A percentile compares a stretch with the other conserved stretches of the same genome.
Conservation (phyloP, 2,888 invertebrate genomes). For the Acleris holmiana region DNA sequence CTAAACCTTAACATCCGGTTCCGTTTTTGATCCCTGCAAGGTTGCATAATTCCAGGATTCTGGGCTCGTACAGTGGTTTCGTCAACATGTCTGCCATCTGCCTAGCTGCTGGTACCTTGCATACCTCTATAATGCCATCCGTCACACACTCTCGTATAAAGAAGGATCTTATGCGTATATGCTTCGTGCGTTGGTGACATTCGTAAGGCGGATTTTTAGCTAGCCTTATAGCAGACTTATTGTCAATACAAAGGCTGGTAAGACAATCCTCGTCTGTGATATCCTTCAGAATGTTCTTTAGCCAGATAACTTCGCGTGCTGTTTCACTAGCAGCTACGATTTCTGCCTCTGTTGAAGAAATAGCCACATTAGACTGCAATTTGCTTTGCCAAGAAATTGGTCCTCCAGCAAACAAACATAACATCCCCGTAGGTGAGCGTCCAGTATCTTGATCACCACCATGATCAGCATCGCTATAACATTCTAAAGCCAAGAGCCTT, state of each 20-base stretch:
- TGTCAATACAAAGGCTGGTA: background rate
- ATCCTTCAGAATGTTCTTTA: constrained; percentile 5
- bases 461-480: too few relatives aligned
- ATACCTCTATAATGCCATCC: background rate
- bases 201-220: background rate
- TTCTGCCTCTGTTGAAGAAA: constrained; percentile 34
- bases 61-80: background rate
- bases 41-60: background rate
- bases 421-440: constrained; percentile 15
- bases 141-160: constrained; percentile 16
- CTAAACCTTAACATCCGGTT: too few relatives aligned
- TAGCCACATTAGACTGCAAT: constrained; percentile 20
- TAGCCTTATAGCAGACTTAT: background rate
- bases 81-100: constrained; percentile 9
- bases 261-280: background rate
- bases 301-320: constrained; percentile 23
- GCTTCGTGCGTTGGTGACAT: background rate
- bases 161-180: background rate
- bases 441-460: too few relatives aligned
- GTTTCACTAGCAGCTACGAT: constrained; percentile 37
- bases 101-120: background rate
- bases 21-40: too few relatives aligned
- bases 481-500: too few relatives aligned
- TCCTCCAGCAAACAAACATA: constrained; percentile 24
- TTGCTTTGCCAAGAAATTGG: constrained; percentile 32